Evolutionary conservation across 2,797 vertebrate genomes (phyloP).

Genomic region (Cheirogaleus major): DNA sequence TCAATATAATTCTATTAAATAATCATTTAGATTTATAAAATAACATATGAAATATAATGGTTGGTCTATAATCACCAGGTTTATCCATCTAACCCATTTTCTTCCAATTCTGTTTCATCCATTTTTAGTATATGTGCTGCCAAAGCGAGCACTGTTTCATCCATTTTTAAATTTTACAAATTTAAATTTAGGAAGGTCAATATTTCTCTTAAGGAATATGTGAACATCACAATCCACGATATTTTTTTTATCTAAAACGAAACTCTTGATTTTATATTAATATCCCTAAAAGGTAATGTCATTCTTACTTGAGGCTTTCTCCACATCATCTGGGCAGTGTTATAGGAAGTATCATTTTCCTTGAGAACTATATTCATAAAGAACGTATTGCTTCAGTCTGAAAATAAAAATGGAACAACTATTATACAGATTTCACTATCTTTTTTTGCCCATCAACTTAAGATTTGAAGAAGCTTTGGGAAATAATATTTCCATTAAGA

Average conservation of each 20-base stretch:
- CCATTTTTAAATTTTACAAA: neutral
- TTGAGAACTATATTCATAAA: neutral
- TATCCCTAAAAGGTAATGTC: neutral
- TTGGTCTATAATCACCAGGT: neutral
- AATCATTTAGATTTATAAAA: neutral
- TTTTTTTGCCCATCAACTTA: neutral
- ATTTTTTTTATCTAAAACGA: neutral
- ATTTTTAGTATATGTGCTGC: no score
- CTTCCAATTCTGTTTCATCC: neutral
- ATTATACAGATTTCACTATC: neutral
- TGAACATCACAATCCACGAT: neutral
- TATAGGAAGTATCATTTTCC: neutral
- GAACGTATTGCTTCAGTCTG: neutral
- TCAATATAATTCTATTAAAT: neutral
- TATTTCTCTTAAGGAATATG: neutral
- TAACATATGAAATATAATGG: neutral
- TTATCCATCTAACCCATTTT: neutral
- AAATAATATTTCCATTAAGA: neutral
- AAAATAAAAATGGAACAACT: slow-evolving; percentile 7
- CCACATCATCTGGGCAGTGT: neutral
- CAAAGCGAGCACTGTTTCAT: no score
- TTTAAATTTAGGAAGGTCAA: neutral
- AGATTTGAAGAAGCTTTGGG: neutral
- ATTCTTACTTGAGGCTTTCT: neutral
- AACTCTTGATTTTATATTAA: neutral